These are phyloP conservation scores for Colossoma macropomum DNA, from an alignment of 2,113 vertebrate genomes.

Conservation along the genomic window DNA sequence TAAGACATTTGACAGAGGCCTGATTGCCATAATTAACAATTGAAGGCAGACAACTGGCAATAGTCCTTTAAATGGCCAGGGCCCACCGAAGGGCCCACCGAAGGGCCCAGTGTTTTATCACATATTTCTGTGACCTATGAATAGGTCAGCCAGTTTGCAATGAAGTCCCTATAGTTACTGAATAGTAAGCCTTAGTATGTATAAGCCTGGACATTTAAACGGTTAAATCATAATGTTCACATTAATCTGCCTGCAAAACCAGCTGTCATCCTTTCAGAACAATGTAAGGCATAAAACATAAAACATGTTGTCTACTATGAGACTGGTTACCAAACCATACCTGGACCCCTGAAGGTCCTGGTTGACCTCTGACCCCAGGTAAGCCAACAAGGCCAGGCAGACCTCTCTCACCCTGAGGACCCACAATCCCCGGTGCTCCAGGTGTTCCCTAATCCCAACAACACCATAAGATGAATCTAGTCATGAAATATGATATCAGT, in stretches of 20 bases:
- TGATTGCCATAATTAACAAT: too few species aligned
- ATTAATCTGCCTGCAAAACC: not conserved
- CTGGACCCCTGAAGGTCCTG: constrained; percentile 67
- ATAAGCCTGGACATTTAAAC: too few species aligned
- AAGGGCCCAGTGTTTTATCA: too few species aligned
- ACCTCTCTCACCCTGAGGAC: constrained; percentile 73
- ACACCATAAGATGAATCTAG: not conserved
- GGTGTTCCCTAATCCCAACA: constrained; percentile 69
- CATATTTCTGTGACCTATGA: too few species aligned
- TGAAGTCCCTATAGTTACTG: too few species aligned
- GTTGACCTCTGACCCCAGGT: constrained; percentile 72
- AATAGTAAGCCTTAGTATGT: too few species aligned
- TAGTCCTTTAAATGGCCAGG: too few species aligned
- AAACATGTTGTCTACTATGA: not conserved
- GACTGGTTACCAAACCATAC: constrained; percentile 61
- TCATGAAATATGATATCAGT: not conserved
- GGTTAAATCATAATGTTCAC: too few species aligned
- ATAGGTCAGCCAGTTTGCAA: too few species aligned
- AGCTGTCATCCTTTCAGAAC: not conserved
- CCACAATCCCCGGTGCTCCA: constrained; percentile 73
- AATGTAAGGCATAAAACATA: not conserved
- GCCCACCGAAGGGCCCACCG: too few species aligned
- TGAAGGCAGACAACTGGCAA: too few species aligned
- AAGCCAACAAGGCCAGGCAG: constrained; percentile 72
- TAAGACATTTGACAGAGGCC: too few species aligned